Percentiles rank a stretch among this genome's conserved stretches.
These are phyloP conservation scores for Osmoderma eremita DNA, from an alignment of 2,888 invertebrate genomes.

Conservation along the genomic window DNA sequence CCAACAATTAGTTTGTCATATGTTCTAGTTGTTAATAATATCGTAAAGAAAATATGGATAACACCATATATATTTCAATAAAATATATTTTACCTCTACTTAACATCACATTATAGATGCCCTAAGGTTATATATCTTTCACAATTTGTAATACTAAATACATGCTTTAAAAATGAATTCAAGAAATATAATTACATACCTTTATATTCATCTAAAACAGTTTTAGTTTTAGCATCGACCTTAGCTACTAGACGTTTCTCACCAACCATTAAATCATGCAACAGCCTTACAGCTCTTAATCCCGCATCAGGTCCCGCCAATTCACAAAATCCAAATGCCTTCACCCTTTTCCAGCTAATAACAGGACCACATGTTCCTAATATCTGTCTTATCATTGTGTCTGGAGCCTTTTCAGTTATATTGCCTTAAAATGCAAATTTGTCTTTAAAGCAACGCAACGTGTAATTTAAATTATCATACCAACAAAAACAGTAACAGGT, in stretches of 20 bases:
- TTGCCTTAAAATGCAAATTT: conserved; percentile 68
- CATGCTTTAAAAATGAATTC: too few species aligned
- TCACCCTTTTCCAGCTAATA: conserved; percentile 96
- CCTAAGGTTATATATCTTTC: too few species aligned
- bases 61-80: too few species aligned
- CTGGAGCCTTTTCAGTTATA: conserved; percentile 94
- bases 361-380: conserved; percentile 94
- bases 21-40: not conserved
- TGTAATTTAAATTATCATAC: conserved; percentile 63
- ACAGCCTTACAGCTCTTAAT: conserved; percentile 88
- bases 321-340: conserved; percentile 98
- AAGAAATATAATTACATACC: conserved; percentile 63
- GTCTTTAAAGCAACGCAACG: conserved; percentile 8
- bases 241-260: conserved; percentile 95
- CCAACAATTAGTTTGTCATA: not conserved
- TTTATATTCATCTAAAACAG: conserved; percentile 92
- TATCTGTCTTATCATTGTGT: conserved; percentile 92
- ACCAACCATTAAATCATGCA: conserved; percentile 92
- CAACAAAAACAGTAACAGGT: conserved; percentile 96
- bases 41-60: too few species aligned
- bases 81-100: too few species aligned
- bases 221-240: conserved; percentile 97
- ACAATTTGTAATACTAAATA: too few species aligned
- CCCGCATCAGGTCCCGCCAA: conserved; percentile 96
- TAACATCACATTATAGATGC: too few species aligned